Evolutionary conservation across 35 echinoderm and acorn worm species (phyloP).

Genomic region (Strongylocentrotus purpuratus): DNA sequence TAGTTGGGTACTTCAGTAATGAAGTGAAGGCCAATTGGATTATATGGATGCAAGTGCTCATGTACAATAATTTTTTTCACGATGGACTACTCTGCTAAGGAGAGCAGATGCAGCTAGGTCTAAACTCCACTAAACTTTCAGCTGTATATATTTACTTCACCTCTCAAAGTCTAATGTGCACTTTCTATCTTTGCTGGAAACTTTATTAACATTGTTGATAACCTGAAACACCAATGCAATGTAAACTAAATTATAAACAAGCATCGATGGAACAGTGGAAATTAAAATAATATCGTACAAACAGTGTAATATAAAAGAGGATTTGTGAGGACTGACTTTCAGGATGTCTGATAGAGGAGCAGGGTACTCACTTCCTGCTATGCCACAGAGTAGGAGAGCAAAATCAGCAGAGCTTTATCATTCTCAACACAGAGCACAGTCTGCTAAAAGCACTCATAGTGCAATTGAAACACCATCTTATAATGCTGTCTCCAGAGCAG

Average conservation of each 20-base stretch:
- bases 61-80: not conserved
- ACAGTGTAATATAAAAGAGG: not conserved
- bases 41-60: not conserved
- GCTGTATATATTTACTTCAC: not conserved
- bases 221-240: no score
- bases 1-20: not conserved
- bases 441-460: constrained; percentile 16
- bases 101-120: not conserved
- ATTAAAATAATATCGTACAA: no score
- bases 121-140: not conserved
- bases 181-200: not conserved
- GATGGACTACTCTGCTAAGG: not conserved
- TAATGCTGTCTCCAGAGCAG: constrained; percentile 20
- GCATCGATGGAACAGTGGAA: no score
- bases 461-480: not conserved
- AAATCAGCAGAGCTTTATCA: constrained; percentile 7
- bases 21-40: not conserved
- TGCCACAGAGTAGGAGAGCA: not conserved
- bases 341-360: not conserved
- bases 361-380: not conserved
- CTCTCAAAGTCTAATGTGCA: not conserved
- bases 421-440: not conserved
- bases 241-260: no score
- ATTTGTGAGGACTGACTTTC: not conserved
- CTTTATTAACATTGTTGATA: no score